Evolutionary conservation across 1,140 invertebrate species (phyloP).

Genomic region (Oedothorax gibbosus): DNA sequence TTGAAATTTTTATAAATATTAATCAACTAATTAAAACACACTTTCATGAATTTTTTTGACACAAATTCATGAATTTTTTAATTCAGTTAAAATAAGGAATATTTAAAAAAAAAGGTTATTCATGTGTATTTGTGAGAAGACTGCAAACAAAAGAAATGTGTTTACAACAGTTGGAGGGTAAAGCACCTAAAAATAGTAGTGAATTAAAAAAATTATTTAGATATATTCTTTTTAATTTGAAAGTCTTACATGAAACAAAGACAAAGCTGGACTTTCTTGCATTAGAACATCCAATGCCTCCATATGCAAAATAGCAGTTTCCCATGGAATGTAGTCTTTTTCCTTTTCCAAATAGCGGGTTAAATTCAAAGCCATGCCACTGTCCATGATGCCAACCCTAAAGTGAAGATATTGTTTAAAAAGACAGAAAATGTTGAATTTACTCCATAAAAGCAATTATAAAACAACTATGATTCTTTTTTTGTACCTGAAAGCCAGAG

Average conservation of each 20-base stretch:
- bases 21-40: too few relatives aligned
- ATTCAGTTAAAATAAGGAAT: too few relatives aligned
- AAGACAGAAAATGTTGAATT: background rate
- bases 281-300: conserved; percentile 77
- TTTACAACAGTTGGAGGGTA: too few relatives aligned
- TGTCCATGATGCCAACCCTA: conserved; percentile 79
- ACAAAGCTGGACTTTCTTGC: conserved; percentile 74
- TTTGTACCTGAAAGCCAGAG: background rate
- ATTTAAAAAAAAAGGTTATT: too few relatives aligned
- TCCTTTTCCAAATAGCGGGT: conserved; percentile 80
- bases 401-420: background rate
- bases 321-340: conserved; percentile 80
- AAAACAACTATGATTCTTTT: background rate
- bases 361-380: conserved; percentile 76
- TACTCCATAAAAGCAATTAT: background rate
- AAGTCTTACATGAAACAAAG: conserved; percentile 64
- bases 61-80: too few relatives aligned
- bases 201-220: background rate
- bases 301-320: conserved; percentile 78
- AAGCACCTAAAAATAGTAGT: too few relatives aligned
- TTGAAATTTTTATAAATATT: too few relatives aligned
- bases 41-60: too few relatives aligned
- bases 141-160: too few relatives aligned
- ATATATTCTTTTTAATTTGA: too few relatives aligned
- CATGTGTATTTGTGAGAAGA: too few relatives aligned